A percentile compares a stretch with the other conserved stretches of the same genome.
These are phyloP conservation scores for Spatulosminthurus flaviceps DNA, from an alignment of 2,888 invertebrate species.

Conservation along the genomic window DNA sequence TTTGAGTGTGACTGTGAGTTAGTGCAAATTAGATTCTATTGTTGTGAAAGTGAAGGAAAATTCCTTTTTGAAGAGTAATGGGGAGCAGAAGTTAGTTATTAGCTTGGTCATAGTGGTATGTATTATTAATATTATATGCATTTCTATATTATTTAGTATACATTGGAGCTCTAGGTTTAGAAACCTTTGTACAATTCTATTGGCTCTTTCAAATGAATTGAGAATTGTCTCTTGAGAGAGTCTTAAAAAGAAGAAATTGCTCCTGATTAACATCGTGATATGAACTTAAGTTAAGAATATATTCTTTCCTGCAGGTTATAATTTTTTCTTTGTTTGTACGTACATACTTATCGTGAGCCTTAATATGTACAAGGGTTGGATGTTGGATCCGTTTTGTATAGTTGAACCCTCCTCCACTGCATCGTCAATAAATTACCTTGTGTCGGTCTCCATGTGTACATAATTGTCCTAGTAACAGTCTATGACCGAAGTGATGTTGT, in stretches of 20 bases:
- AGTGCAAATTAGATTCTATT: neutral
- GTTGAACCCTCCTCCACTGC: no score
- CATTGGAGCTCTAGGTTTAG: neutral
- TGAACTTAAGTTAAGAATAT: neutral
- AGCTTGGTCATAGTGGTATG: neutral
- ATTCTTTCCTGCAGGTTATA: neutral
- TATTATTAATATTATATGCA: no score
- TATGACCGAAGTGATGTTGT: no score
- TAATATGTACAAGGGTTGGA: neutral
- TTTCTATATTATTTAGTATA: no score
- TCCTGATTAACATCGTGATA: slow-evolving; percentile 12
- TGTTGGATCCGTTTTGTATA: no score
- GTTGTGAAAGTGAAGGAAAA: slow-evolving; percentile 18
- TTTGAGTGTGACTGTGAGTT: neutral
- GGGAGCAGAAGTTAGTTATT: neutral
- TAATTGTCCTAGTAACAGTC: no score
- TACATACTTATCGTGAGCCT: neutral
- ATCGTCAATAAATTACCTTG: no score
- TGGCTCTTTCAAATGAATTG: slow-evolving; percentile 9
- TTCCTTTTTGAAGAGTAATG: neutral
- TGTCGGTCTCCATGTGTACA: no score
- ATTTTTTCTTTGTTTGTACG: neutral
- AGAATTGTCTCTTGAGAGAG: neutral
- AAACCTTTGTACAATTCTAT: neutral
- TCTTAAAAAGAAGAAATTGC: neutral